A percentile compares a stretch with the other conserved stretches of the same genome.
Evolutionary conservation across 37 sponge, comb jelly and placozoan genomes (phyloP).

Genomic region (Cladorhizidae sp.): DNA sequence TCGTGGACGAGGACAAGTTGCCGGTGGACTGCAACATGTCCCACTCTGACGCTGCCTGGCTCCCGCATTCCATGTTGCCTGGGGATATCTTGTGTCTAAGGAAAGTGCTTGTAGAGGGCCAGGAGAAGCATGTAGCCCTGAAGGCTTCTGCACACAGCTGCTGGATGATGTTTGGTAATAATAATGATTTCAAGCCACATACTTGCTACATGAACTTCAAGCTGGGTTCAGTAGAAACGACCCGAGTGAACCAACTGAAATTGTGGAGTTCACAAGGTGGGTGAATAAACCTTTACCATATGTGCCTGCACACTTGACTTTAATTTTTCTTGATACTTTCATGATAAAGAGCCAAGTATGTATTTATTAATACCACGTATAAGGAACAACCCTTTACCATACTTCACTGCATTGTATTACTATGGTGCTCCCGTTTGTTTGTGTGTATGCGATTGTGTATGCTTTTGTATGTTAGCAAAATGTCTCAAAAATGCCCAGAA

Average conservation of each 20-base stretch:
- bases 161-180: not conserved
- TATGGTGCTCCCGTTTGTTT: too few species aligned
- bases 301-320: too few species aligned
- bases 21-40: not conserved
- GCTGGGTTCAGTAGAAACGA: not conserved
- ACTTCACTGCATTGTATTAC: too few species aligned
- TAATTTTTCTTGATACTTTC: too few species aligned
- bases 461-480: too few species aligned
- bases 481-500: too few species aligned
- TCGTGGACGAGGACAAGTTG: not conserved
- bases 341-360: too few species aligned
- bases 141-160: not conserved
- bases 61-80: not conserved
- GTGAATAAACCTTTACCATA: too few species aligned
- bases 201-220: not conserved
- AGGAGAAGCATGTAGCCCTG: not conserved
- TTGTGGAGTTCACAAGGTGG: not conserved
- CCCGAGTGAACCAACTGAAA: not conserved
- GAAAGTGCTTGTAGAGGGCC: not conserved
- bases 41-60: not conserved
- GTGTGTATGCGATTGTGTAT: too few species aligned
- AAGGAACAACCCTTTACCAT: too few species aligned
- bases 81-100: constrained; percentile 8
- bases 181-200: not conserved
- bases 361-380: too few species aligned